These are phyloP conservation scores for Coptotermes formosanus DNA, from an alignment of 1,140 invertebrate species.

Conservation along the genomic window DNA sequence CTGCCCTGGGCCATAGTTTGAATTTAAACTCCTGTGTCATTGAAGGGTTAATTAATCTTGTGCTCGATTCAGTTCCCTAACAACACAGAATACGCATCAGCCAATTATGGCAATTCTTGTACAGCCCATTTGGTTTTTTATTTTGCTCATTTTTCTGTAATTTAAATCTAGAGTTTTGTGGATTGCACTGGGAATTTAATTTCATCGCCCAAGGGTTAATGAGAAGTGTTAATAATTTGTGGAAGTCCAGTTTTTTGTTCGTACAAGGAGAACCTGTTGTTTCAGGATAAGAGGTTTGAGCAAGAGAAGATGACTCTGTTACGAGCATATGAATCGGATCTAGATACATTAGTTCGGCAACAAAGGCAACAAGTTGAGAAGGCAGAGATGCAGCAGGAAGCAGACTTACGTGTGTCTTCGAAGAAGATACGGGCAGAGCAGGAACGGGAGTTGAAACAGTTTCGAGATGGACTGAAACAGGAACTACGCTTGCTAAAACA, in stretches of 20 bases:
- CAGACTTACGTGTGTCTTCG: constrained; percentile 79
- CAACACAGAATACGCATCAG: no score
- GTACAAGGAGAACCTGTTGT: constrained; percentile 4
- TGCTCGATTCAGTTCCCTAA: no score
- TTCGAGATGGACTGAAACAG: constrained; percentile 90
- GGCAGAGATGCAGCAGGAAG: constrained; percentile 87
- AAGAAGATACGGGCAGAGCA: constrained; percentile 88
- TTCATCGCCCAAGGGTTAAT: no score
- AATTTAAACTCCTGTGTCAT: no score
- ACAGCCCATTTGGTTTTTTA: no score
- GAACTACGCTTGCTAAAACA: constrained; percentile 91
- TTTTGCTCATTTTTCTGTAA: no score
- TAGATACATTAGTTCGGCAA: constrained; percentile 82
- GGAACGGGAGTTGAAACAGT: constrained; percentile 89
- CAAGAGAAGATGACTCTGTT: constrained; percentile 75
- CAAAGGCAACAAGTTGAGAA: constrained; percentile 92
- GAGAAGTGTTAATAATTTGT: neutral
- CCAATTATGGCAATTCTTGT: no score
- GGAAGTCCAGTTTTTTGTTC: neutral
- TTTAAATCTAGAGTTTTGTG: no score
- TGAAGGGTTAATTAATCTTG: no score
- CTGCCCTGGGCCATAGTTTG: no score
- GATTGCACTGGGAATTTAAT: no score
- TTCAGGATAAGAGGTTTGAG: constrained; percentile 75
- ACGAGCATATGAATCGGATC: constrained; percentile 85